A percentile compares a stretch with the other conserved stretches of the same genome.
These are phyloP conservation scores for Agrotis exclamationis DNA, from an alignment of 2,888 invertebrate species.

Conservation along the genomic window DNA sequence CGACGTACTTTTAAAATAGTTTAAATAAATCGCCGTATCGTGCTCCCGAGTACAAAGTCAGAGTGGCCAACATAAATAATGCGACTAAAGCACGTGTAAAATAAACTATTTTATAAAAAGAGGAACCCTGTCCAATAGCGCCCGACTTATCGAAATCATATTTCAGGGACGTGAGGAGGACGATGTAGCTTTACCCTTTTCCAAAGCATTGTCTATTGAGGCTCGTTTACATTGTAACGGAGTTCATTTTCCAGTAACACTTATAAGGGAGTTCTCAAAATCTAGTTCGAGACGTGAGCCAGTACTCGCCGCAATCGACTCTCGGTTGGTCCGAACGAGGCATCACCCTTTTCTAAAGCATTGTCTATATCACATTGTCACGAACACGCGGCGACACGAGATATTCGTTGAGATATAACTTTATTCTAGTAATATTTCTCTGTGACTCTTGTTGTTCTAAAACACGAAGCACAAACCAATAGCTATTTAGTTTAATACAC, in stretches of 20 bases:
- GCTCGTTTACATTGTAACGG: slow-evolving; percentile 73
- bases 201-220: slow-evolving; percentile 83
- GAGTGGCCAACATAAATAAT: slow-evolving; percentile 71
- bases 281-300: slow-evolving; percentile 35
- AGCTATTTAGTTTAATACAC: slow-evolving; percentile 32
- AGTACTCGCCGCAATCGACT: slow-evolving; percentile 58
- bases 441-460: slow-evolving; percentile 71
- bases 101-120: slow-evolving; percentile 86
- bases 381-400: slow-evolving; percentile 88
- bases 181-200: slow-evolving; percentile 87
- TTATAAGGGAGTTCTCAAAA: slow-evolving; percentile 45
- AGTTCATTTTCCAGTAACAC: slow-evolving; percentile 48
- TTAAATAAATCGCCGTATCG: slow-evolving; percentile 68
- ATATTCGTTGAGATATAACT: slow-evolving; percentile 88
- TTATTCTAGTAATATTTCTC: slow-evolving; percentile 86
- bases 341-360: slow-evolving; percentile 87
- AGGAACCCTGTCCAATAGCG: slow-evolving; percentile 85
- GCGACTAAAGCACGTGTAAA: slow-evolving; percentile 79
- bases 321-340: slow-evolving; percentile 75
- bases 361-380: slow-evolving; percentile 90
- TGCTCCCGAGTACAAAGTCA: slow-evolving; percentile 64
- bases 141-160: slow-evolving; percentile 90
- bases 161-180: slow-evolving; percentile 89
- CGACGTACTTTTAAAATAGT: slow-evolving; percentile 53
- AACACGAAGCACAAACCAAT: slow-evolving; percentile 53